Conservation (phyloP, 2,888 invertebrate genomes). For the Tetropium fuscum region DNA sequence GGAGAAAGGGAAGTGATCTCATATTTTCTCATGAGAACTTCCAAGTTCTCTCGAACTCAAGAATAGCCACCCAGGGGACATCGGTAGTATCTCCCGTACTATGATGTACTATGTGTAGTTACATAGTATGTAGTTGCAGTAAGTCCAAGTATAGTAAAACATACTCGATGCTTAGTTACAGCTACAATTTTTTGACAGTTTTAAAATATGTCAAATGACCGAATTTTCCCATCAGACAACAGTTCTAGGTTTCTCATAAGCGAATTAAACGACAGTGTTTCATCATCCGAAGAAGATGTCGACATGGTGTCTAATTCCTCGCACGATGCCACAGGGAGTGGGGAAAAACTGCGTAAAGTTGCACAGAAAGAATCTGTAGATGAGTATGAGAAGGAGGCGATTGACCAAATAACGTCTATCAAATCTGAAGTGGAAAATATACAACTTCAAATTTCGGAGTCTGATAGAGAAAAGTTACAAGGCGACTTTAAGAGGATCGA, state of each 20-base stretch:
- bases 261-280: constrained; percentile 1
- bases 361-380: background rate
- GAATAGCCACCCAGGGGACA: no score
- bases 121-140: no score
- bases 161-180: no score
- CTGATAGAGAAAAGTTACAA: constrained; percentile 25
- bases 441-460: constrained; percentile 25
- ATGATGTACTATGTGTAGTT: no score
- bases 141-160: no score
- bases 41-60: no score
- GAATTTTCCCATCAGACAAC: background rate
- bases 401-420: constrained; percentile 31
- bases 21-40: no score
- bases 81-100: no score
- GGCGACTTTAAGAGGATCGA: constrained; percentile 38
- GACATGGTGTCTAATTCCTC: background rate
- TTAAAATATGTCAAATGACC: constrained; percentile 4
- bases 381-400: constrained; percentile 26
- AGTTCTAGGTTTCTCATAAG: constrained; percentile 5
- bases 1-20: no score
- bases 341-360: background rate
- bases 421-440: constrained; percentile 33
- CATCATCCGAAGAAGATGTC: background rate
- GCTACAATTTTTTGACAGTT: no score
- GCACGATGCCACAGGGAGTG: background rate